These are phyloP conservation scores for Tupaia chinensis DNA, from an alignment of 2,113 vertebrate species.

Conservation along the genomic window DNA sequence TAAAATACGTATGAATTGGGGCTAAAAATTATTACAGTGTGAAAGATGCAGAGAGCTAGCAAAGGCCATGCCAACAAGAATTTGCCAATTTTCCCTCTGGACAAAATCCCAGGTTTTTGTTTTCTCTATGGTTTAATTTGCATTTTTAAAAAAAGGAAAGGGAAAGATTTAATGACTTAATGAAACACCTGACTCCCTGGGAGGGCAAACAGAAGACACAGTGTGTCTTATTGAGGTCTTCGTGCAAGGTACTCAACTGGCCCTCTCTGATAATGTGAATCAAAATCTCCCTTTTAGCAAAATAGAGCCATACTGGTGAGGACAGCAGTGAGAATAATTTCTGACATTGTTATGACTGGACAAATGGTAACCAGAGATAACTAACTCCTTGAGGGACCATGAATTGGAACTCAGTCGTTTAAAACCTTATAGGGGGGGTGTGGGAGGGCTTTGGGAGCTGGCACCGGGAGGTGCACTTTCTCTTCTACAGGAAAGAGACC, in stretches of 20 bases:
- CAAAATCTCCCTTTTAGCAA: not conserved
- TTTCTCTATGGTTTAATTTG: constrained; percentile 30
- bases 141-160: not conserved
- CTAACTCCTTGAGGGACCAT: not conserved
- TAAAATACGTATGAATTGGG: not conserved
- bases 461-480: not conserved
- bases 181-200: not conserved
- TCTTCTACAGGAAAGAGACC: not conserved
- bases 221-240: not conserved
- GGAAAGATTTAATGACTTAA: not conserved
- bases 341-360: not conserved
- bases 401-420: not conserved
- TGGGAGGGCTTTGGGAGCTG: not conserved
- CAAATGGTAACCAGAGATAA: not conserved
- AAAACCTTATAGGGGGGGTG: fast-evolving
- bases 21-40: not conserved
- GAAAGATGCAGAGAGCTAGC: not conserved
- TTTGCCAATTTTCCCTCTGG: constrained; percentile 25
- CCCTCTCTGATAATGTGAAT: not conserved
- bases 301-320: not conserved
- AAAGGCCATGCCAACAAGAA: not conserved
- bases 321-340: not conserved
- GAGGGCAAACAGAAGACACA: not conserved
- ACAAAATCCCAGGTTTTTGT: not conserved
- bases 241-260: not conserved